Evolutionary conservation across 1,140 invertebrate species (phyloP).

Genomic region (Aphidius gifuensis): DNA sequence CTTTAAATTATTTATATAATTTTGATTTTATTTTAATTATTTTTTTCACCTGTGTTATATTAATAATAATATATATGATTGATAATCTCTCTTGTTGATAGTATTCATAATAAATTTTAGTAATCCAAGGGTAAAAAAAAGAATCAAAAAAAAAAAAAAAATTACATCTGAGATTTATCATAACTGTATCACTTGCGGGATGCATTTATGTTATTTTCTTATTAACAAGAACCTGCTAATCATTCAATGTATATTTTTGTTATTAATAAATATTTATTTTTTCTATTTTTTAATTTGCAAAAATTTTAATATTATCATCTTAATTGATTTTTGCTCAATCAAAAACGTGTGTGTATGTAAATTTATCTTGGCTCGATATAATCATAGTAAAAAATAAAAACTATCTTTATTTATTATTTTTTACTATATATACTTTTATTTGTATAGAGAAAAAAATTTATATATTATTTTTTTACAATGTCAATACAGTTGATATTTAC

Average conservation of each 20-base stretch:
- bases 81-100: too few relatives aligned
- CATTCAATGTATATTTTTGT: constrained; percentile 8
- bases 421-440: neutral
- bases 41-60: too few relatives aligned
- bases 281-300: neutral
- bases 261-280: constrained; percentile 1
- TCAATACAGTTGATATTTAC: neutral
- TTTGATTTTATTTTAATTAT: too few relatives aligned
- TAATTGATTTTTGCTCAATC: too few relatives aligned
- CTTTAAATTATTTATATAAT: too few relatives aligned
- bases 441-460: neutral
- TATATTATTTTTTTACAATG: neutral
- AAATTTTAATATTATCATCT: neutral
- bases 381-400: constrained; percentile 1
- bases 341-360: too few relatives aligned
- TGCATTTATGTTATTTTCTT: constrained; percentile 37
- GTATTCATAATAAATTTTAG: too few relatives aligned
- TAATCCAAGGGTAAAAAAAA: too few relatives aligned
- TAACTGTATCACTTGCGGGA: constrained; percentile 50
- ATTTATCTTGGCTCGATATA: too few relatives aligned
- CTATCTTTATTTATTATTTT: neutral
- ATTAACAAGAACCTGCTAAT: constrained; percentile 46
- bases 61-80: too few relatives aligned
- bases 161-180: constrained; percentile 33
- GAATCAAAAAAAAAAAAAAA: too few relatives aligned